A percentile compares a stretch with the other conserved stretches of the same genome.
phyloP scores from a whole-genome alignment of 1,140 invertebrate species.

The Solenopsis invicta region DNA sequence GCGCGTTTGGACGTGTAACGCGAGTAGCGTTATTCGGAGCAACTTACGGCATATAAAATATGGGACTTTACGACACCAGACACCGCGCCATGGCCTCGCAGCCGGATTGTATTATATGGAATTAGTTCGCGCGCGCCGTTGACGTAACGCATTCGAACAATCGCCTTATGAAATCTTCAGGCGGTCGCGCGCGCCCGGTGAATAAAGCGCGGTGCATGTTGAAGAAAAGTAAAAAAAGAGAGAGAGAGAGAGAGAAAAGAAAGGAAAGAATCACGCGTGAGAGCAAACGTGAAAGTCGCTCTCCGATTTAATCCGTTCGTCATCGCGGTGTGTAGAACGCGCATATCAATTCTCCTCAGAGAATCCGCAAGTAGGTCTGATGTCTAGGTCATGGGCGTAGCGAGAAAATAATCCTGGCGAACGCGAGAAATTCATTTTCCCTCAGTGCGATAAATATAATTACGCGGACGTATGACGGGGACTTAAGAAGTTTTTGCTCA shows the following conservation, averaged over 20 bases:
- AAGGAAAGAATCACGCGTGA: slow-evolving; percentile 6
- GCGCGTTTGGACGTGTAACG: background rate
- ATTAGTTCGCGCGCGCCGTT: slow-evolving; percentile 30
- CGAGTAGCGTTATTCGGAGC: slow-evolving; percentile 7
- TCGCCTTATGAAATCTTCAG: slow-evolving; percentile 31
- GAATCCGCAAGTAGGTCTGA: background rate
- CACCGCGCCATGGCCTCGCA: background rate
- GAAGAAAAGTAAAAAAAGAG: background rate
- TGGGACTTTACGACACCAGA: slow-evolving; percentile 20
- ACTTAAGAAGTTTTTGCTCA: background rate
- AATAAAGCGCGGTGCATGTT: background rate
- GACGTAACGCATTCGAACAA: slow-evolving; percentile 45
- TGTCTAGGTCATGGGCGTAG: slow-evolving; percentile 15
- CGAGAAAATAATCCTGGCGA: background rate
- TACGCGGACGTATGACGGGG: background rate
- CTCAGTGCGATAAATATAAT: background rate
- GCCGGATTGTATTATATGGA: slow-evolving; percentile 42
- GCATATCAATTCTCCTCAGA: slow-evolving; percentile 18
- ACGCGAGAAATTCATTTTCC: background rate
- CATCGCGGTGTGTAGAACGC: background rate
- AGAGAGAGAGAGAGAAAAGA: background rate
- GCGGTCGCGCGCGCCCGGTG: background rate
- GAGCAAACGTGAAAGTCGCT: slow-evolving; percentile 38
- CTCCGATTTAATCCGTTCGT: slow-evolving; percentile 32
- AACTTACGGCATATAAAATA: slow-evolving; percentile 34